Base-by-base conservation (phyloP, 2,888 invertebrate genomes). In the Heliconius ethilla region DNA sequence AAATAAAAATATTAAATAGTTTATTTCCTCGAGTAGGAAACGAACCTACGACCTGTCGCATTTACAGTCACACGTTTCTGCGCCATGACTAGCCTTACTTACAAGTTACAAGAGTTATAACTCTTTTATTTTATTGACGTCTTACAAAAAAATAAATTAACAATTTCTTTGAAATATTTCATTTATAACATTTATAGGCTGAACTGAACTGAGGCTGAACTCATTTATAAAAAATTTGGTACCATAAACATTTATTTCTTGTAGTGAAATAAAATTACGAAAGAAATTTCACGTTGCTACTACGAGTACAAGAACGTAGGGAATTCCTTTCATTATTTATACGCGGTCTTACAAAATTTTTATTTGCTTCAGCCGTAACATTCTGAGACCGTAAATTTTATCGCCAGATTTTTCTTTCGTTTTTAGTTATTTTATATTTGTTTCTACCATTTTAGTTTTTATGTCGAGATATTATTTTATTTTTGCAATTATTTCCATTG, bases 271-370 rank as follows among this genome's bases (percentile, higher is more conserved):
- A 74, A 75, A 69, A 76, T 72, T 66, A 77, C 67, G 33, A 27
- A 59, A n/a, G 37, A 67, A 67, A 74, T 67, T 74, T 69, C 66
- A 67, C 73, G 67, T 67, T 27, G 59, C 66, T 73, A 74, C 67
- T 77, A 74, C 67, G 74, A 77, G 69, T 77, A 77, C 67, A 77
- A 77, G 74, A 77, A 78, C 62, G 51, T 69, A 55, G 62, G 27
- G 65, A 78, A 78, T 72, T 75, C 70, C 70, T 78, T 78, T 75
- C 72, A 78, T 78, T 78, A 75, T 78, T 78, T 75, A 78, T 78
- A 78, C 75, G 65, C 75, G 75, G 75, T 78, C 78, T 78, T 78
- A 75, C 78, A 75, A 78, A 78, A 65, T 75, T 78, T 65, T 72
- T 78, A 78, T 77, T 77, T 69, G 40, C 78, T 72, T 66, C 66